A percentile compares a stretch with the other conserved stretches of the same genome.
Evolutionary conservation across 1,140 invertebrate species (phyloP).

Genomic region (Papilio glaucus): DNA sequence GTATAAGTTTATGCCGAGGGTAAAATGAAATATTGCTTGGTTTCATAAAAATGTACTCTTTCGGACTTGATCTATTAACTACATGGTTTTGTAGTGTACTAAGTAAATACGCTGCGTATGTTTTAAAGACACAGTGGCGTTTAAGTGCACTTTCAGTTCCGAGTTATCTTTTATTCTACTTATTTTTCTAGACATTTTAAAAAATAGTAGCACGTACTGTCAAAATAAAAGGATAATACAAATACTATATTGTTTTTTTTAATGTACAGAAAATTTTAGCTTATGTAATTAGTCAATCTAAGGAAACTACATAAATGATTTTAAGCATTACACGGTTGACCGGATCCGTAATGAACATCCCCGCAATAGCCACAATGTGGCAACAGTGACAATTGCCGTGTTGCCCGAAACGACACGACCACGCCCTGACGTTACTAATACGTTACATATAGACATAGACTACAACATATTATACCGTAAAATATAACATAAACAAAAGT

Average conservation of each 20-base stretch:
- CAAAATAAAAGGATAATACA: too few species aligned
- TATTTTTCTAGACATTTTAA: too few species aligned
- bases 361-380: slow-evolving; percentile 1
- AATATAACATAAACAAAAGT: too few species aligned
- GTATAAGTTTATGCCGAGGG: slow-evolving; percentile 35
- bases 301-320: slow-evolving; percentile 13
- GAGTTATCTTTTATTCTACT: background rate
- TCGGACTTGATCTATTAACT: background rate
- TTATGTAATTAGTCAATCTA: background rate
- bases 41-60: slow-evolving; percentile 29
- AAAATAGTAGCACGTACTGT: too few species aligned
- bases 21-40: slow-evolving; percentile 26
- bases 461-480: background rate
- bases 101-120: background rate
- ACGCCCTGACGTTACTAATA: background rate
- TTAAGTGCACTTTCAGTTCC: background rate
- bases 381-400: slow-evolving; percentile 8
- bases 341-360: slow-evolving; percentile 19
- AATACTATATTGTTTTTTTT: too few species aligned
- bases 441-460: background rate
- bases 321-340: slow-evolving; percentile 6
- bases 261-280: too few species aligned
- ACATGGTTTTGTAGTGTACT: background rate
- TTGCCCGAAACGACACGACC: background rate
- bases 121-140: background rate